Evolutionary conservation across 2,797 vertebrate species (phyloP).

Genomic region (Otolemur crassicaudatus): DNA sequence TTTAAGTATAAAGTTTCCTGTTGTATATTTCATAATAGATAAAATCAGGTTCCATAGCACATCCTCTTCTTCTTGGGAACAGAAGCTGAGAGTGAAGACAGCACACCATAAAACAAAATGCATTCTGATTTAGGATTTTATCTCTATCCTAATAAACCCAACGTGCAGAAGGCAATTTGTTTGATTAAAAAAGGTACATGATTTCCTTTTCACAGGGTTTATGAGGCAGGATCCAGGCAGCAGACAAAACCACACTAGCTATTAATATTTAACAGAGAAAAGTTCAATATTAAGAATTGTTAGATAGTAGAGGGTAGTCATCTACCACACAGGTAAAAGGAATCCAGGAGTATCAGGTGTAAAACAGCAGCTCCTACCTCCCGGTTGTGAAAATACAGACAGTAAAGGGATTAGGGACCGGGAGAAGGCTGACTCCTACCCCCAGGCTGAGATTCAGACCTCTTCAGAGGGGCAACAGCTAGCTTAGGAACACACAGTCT

Average conservation of each 20-base stretch:
- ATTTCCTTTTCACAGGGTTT: neutral
- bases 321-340: neutral
- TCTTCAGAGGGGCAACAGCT: neutral
- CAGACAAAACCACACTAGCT: neutral
- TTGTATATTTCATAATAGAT: constrained; percentile 44
- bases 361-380: neutral
- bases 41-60: constrained; percentile 28
- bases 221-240: neutral
- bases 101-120: constrained; percentile 42
- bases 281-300: neutral
- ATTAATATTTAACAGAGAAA: constrained; percentile 1
- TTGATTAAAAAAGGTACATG: neutral
- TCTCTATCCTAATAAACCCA: neutral
- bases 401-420: neutral
- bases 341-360: neutral
- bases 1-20: neutral
- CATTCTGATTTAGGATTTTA: neutral
- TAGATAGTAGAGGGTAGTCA: neutral
- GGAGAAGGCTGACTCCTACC: neutral
- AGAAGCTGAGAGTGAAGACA: constrained; percentile 48
- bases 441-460: neutral
- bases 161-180: constrained; percentile 19
- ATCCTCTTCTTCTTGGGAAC: constrained; percentile 4
- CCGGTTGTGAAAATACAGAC: constrained; percentile 1
- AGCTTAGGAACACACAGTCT: neutral